A percentile compares a stretch with the other conserved stretches of the same genome.
Conservation (phyloP, 2,113 vertebrate genomes). For the Aegithalos caudatus region DNA sequence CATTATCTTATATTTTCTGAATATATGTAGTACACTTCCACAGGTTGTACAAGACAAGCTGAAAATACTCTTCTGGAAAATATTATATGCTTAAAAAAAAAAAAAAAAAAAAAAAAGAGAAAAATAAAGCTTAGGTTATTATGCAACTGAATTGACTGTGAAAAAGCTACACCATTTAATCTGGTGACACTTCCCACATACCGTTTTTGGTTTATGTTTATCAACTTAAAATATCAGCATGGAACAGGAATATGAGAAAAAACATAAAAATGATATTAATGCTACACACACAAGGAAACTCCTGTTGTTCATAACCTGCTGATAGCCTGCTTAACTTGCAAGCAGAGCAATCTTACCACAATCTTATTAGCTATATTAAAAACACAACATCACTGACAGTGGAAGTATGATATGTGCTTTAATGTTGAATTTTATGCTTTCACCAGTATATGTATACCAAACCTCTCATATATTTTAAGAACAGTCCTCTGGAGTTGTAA, state of each 20-base stretch:
- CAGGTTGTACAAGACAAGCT: background rate
- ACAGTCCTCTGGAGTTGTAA: conserved; percentile 9
- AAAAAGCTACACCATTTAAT: background rate
- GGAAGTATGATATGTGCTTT: conserved; percentile 26
- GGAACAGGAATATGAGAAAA: background rate
- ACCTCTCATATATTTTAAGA: conserved; percentile 12
- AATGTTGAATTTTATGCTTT: conserved; percentile 31
- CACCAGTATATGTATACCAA: background rate
- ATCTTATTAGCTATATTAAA: background rate
- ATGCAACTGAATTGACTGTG: background rate
- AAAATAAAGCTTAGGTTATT: background rate
- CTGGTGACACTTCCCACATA: background rate
- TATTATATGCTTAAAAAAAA: background rate
- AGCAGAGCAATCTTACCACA: background rate
- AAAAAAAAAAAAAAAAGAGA: background rate
- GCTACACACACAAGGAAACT: background rate
- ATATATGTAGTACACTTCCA: background rate
- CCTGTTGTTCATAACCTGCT: background rate
- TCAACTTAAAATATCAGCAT: background rate
- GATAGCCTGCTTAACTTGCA: background rate
- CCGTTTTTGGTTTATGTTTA: background rate
- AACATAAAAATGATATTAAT: background rate
- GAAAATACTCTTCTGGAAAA: background rate
- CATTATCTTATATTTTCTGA: background rate
- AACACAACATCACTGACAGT: conserved; percentile 19